A percentile compares a stretch with the other conserved stretches of the same genome.
Evolutionary conservation across 2,797 vertebrate genomes (phyloP).

Genomic region (Vespertilio murinus): DNA sequence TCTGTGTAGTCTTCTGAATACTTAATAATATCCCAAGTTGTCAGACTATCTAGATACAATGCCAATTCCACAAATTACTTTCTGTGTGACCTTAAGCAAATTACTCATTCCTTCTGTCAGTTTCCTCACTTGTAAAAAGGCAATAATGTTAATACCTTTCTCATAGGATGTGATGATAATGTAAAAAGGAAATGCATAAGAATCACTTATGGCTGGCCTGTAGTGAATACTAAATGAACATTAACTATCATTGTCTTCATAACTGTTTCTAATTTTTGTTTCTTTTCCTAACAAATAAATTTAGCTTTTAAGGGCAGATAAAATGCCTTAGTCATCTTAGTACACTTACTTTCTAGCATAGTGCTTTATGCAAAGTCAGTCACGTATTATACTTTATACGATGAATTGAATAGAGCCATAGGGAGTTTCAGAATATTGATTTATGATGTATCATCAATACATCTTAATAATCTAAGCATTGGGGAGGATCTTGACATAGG

Average conservation of each 20-base stretch:
- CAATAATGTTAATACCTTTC: background rate
- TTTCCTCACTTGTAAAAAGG: background rate
- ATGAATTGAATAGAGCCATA: background rate
- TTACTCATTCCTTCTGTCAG: background rate
- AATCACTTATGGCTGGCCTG: background rate
- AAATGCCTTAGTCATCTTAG: background rate
- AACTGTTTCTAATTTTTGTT: background rate
- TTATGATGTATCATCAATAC: background rate
- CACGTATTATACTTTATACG: background rate
- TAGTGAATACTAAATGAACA: background rate
- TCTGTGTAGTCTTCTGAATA: background rate
- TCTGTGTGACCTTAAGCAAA: background rate
- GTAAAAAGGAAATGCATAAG: background rate
- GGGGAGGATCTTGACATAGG: background rate
- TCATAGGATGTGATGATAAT: background rate
- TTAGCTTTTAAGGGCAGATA: background rate
- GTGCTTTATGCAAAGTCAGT: background rate
- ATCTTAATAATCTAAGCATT: background rate
- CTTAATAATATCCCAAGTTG: background rate
- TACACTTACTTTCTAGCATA: background rate
- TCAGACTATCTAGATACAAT: background rate
- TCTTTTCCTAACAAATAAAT: background rate
- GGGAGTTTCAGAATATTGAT: background rate
- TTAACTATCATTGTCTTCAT: background rate
- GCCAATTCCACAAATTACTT: background rate